Conservation (phyloP, 1,140 invertebrate genomes). For the Hyposmocoma kahamanoa region DNA sequence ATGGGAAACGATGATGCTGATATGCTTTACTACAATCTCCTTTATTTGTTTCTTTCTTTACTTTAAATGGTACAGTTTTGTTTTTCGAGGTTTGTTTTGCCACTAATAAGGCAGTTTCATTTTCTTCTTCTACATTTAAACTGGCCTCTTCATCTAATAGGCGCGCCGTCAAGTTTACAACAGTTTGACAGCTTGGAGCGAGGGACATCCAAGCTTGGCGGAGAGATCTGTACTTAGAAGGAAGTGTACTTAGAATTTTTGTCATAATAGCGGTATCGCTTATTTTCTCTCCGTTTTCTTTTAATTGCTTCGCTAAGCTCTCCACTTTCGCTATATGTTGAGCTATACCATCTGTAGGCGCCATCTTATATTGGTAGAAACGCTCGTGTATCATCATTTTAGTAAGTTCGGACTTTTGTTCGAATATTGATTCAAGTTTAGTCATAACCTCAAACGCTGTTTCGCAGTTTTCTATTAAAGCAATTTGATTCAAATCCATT, state of each 20-base stretch:
- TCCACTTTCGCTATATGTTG: conserved; percentile 40
- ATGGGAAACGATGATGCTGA: too few relatives aligned
- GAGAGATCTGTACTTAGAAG: conserved; percentile 30
- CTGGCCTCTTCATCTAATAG: conserved; percentile 29
- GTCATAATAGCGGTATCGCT: conserved; percentile 38
- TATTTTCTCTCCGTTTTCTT: conserved; percentile 31
- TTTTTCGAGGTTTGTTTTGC: not conserved
- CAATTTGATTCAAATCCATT: conserved; percentile 9
- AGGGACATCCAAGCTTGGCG: conserved; percentile 45
- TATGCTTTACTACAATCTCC: too few relatives aligned
- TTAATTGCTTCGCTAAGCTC: conserved; percentile 32
- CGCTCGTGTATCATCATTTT: conserved; percentile 41
- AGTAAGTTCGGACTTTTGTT: conserved; percentile 33
- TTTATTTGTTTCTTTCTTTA: not conserved
- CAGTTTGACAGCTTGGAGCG: conserved; percentile 31
- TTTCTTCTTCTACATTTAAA: conserved; percentile 11
- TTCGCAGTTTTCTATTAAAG: conserved; percentile 15
- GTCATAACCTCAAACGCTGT: conserved; percentile 24
- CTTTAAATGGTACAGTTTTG: not conserved
- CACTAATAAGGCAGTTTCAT: not conserved
- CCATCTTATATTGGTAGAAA: conserved; percentile 26
- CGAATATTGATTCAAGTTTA: conserved; percentile 42
- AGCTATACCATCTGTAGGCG: conserved; percentile 22
- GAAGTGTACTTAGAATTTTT: conserved; percentile 32
- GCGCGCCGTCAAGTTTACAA: conserved; percentile 20